A percentile compares a stretch with the other conserved stretches of the same genome.
phyloP scores from a whole-genome alignment of 2,113 vertebrate genomes.

The Benitochromis conjunctus region DNA sequence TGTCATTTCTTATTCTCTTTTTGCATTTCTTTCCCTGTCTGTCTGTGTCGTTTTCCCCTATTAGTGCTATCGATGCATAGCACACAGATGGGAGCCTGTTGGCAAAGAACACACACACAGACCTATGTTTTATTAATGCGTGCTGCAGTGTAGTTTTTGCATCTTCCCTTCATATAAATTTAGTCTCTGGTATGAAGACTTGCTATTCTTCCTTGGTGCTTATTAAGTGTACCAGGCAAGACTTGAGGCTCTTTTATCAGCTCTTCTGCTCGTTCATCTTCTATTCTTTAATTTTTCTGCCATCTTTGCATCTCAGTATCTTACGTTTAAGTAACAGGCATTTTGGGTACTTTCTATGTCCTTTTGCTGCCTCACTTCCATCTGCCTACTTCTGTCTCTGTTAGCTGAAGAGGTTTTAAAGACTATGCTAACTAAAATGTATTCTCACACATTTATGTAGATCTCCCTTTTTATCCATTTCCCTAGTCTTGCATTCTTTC shows the following conservation, averaged over 20 bases:
- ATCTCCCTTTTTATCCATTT: not conserved
- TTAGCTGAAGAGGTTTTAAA: not conserved
- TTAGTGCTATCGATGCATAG: constrained; percentile 21
- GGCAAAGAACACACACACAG: constrained; percentile 8
- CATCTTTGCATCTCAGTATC: not conserved
- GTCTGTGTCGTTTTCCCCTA: not conserved
- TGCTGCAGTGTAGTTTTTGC: constrained; percentile 20
- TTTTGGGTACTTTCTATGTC: not conserved
- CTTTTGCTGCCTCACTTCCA: not conserved
- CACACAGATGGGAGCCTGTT: constrained; percentile 43
- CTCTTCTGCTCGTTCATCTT: not conserved
- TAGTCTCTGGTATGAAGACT: constrained; percentile 6
- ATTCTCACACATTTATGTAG: not conserved
- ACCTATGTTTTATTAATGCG: constrained; percentile 51
- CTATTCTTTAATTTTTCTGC: not conserved
- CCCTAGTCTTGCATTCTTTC: not conserved
- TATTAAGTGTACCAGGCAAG: not conserved
- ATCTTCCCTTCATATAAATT: constrained; percentile 45
- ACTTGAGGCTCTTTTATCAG: constrained; percentile 2
- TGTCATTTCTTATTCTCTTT: constrained; percentile 8
- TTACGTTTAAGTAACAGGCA: not conserved
- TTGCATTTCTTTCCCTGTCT: not conserved
- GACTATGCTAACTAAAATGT: not conserved
- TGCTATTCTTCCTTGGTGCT: not conserved
- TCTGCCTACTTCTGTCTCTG: not conserved